Evolutionary conservation across 1,140 invertebrate species (phyloP), one percentile per base, ranked within the genome.

Genomic region (Oedothorax gibbosus): DNA sequence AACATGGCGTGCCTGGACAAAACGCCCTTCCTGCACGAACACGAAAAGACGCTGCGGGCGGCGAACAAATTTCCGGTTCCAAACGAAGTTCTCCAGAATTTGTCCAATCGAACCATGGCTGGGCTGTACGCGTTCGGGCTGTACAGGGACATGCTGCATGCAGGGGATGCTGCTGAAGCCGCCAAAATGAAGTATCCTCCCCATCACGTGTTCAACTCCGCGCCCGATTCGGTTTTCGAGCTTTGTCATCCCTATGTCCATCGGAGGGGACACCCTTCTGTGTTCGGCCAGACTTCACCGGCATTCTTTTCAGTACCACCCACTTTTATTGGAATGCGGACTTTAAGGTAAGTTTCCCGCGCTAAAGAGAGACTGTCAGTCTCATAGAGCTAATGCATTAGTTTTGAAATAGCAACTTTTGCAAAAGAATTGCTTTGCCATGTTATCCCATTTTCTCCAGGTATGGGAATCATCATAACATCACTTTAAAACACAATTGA

Each of bases 201-300:
- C 14, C 35, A 35, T 5, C 85, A 82, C 53, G 35, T 86, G 11
- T 75, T 83, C 49, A 21, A 18, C 62, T 86, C 85, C 50, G 49
- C 85, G 21, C 64, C 71, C 21, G 85, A 86, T 77, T 82, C 78
- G 20, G 35, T 73, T 60, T 82, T 77, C 65, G 85, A 86, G 77
- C 71, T 86, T 57, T 82, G 82, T 71, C 85, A 82, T 62, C 85
- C 85, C 53, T 86, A 72, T 82, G 20, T 82, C 53, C 85, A 82
- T 53, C 49, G 85, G 62, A 56, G 73, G 71, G 71, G 76, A 12
- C 8, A 64, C 51, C 11, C 78, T 60, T 71, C 85, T 35, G 66
- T 86, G 8, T 86, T 76, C 65, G 85, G 82, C 51, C 85, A 68
- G 12, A 18, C 85, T n/a, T 79, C 85, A 35, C 72, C 85, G 18